A percentile compares a stretch with the other conserved stretches of the same genome.
Evolutionary conservation across 1,140 invertebrate genomes (phyloP).

Genomic region (Charaxes varanes): DNA sequence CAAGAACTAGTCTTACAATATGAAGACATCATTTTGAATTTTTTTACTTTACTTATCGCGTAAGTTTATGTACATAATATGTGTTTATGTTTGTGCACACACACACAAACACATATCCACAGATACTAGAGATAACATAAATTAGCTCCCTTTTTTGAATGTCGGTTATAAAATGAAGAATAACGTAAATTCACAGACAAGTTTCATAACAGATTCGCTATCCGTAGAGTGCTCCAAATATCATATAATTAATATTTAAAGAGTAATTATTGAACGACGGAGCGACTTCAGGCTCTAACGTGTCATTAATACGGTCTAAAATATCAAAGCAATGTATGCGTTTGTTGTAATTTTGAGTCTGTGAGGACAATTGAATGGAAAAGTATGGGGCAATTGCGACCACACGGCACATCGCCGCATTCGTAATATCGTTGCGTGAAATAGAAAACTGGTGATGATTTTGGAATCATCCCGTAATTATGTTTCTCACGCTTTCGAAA

Average conservation of each 20-base stretch:
- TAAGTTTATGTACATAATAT: too few relatives aligned
- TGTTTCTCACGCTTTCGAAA: conserved; percentile 32
- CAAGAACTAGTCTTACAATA: too few relatives aligned
- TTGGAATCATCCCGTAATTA: conserved; percentile 21
- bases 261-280: neutral
- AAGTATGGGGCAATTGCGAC: conserved; percentile 24
- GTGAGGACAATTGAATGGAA: conserved; percentile 28
- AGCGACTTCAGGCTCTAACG: neutral
- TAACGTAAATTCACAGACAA: conserved; percentile 7
- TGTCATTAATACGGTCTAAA: neutral
- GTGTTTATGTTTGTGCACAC: too few relatives aligned
- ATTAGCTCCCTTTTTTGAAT: too few relatives aligned
- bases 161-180: too few relatives aligned
- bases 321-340: neutral
- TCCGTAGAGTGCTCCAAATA: conserved; percentile 9
- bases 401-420: conserved; percentile 18
- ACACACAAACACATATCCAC: too few relatives aligned
- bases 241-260: conserved; percentile 7
- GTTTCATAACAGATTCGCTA: conserved; percentile 8
- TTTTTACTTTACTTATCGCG: too few relatives aligned
- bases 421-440: conserved; percentile 24
- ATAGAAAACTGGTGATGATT: conserved; percentile 29
- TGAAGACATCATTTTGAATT: too few relatives aligned
- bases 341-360: conserved; percentile 14
- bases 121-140: too few relatives aligned